Evolutionary conservation across 2,888 invertebrate genomes (phyloP).

Genomic region (Oconnorella tubifera): DNA sequence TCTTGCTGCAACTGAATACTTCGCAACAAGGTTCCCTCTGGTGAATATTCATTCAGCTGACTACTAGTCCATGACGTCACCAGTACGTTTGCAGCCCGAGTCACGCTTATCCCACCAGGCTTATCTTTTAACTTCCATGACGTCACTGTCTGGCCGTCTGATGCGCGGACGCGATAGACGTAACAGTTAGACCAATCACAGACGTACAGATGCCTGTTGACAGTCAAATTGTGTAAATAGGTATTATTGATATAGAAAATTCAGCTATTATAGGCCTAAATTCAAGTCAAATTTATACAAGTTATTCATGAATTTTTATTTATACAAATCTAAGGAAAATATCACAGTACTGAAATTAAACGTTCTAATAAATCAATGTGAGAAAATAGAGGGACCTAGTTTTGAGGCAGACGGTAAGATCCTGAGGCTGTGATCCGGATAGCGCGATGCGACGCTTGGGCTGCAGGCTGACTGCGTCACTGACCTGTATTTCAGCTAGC

Average conservation of each 20-base stretch:
- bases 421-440: slow-evolving; percentile 7
- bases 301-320: too few relatives aligned
- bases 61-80: background rate
- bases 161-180: background rate
- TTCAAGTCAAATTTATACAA: too few relatives aligned
- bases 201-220: slow-evolving; percentile 11
- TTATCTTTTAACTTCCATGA: slow-evolving; percentile 10
- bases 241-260: too few relatives aligned
- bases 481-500: slow-evolving; percentile 5
- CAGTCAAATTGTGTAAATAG: too few relatives aligned
- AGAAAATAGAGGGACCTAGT: too few relatives aligned
- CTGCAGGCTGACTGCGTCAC: background rate
- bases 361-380: too few relatives aligned
- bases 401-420: slow-evolving; percentile 10
- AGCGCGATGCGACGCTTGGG: slow-evolving; percentile 3
- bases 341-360: too few relatives aligned
- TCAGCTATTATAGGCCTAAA: too few relatives aligned
- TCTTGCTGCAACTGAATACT: slow-evolving; percentile 8
- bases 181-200: slow-evolving; percentile 10
- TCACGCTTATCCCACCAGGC: slow-evolving; percentile 13
- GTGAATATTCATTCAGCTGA: slow-evolving; percentile 7
- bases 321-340: too few relatives aligned
- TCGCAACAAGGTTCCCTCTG: slow-evolving; percentile 6
- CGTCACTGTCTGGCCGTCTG: background rate
- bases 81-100: slow-evolving; percentile 1